Conservation (phyloP, 2,113 vertebrate genomes). For the Pygoscelis adeliae region DNA sequence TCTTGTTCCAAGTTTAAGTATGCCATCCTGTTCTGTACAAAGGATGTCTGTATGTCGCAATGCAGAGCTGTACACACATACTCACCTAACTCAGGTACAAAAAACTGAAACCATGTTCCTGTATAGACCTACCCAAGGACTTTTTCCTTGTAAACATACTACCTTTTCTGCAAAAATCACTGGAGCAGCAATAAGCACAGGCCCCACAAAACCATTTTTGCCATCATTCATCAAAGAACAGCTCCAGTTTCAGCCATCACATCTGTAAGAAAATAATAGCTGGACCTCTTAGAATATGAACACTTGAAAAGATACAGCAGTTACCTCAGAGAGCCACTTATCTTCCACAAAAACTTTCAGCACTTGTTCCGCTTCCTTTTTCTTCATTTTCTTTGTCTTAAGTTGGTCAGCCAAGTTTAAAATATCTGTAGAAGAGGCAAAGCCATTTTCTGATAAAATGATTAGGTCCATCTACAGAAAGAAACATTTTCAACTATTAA, state of each 20-base stretch:
- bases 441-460: constrained; percentile 86
- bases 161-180: neutral
- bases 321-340: constrained; percentile 92
- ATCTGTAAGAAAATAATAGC: neutral
- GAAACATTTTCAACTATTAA: neutral
- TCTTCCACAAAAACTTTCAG: constrained; percentile 88
- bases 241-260: neutral
- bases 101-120: neutral
- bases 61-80: neutral
- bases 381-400: constrained; percentile 90
- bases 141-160: neutral
- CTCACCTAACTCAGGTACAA: neutral
- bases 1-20: neutral
- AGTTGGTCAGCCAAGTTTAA: constrained; percentile 89
- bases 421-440: constrained; percentile 89
- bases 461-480: constrained; percentile 89
- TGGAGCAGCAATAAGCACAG: neutral
- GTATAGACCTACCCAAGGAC: neutral
- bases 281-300: neutral
- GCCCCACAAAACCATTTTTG: neutral
- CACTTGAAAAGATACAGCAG: neutral
- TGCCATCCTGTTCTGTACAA: neutral
- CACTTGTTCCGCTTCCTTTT: constrained; percentile 88
- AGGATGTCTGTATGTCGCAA: neutral
- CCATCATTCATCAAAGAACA: neutral